A percentile compares a stretch with the other conserved stretches of the same genome.
phyloP scores from a whole-genome alignment of 2,797 vertebrate species.

The Cephalopachus bancanus region DNA sequence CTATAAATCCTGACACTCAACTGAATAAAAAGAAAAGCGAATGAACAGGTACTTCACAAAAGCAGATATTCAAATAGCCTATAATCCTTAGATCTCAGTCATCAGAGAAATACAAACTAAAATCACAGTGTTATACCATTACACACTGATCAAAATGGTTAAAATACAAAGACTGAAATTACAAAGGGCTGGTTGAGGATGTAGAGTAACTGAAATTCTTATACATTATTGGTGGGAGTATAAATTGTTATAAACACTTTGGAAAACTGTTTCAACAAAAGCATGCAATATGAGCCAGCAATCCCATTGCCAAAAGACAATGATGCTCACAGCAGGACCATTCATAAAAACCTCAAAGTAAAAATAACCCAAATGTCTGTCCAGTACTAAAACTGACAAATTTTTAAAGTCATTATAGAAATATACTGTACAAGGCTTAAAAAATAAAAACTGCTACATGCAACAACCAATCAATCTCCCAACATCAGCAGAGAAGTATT shows the following conservation, averaged over 20 bases:
- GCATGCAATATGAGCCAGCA: not conserved
- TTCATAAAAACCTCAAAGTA: not conserved
- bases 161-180: not conserved
- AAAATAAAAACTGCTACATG: not conserved
- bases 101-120: constrained; percentile 31
- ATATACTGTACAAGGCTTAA: not conserved
- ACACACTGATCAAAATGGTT: not conserved
- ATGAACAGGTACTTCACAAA: constrained; percentile 28
- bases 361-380: constrained; percentile 37
- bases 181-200: not conserved
- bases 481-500: not conserved
- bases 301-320: not conserved
- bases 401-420: not conserved
- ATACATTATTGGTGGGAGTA: not conserved
- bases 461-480: not conserved
- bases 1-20: not conserved
- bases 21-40: not conserved
- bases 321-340: not conserved
- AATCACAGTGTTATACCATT: not conserved
- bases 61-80: not conserved
- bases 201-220: not conserved
- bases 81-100: not conserved
- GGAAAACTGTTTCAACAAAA: constrained; percentile 22
- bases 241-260: not conserved
- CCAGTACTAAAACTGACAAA: constrained; percentile 21